These are phyloP conservation scores for Caenorhabditis auriculariae DNA, from an alignment of 2,888 invertebrate genomes.

Conservation along the genomic window DNA sequence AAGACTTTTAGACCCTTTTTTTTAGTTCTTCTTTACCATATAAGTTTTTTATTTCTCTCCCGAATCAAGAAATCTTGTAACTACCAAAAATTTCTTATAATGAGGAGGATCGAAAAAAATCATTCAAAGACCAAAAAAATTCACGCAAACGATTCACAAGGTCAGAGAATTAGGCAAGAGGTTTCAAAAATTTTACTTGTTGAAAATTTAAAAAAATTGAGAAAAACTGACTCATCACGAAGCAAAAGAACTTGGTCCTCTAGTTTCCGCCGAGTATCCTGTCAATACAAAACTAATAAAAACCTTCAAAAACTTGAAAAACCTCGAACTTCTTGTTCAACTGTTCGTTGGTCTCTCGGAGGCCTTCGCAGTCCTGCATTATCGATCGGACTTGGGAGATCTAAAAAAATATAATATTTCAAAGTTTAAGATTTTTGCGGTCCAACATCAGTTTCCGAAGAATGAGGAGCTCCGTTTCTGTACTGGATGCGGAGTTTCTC, in stretches of 20 bases:
- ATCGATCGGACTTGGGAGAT: conserved; percentile 20
- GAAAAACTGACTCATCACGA: conserved; percentile 8
- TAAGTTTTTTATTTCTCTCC: too few species aligned
- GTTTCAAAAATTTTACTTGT: not conserved
- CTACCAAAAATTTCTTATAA: too few species aligned
- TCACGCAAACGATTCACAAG: too few species aligned
- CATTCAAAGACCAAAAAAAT: too few species aligned
- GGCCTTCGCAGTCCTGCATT: conserved; percentile 22
- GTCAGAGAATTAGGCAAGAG: not conserved
- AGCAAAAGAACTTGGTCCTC: conserved; percentile 1
- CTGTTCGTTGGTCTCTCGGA: conserved; percentile 19
- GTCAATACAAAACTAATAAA: not conserved
- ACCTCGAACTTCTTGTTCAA: conserved; percentile 5
- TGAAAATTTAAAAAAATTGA: not conserved
- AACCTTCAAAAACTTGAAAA: too few species aligned
- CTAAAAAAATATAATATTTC: conserved; percentile 1
- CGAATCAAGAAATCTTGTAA: too few species aligned
- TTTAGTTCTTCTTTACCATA: too few species aligned
- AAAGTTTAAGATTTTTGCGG: not conserved
- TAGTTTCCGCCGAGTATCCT: not conserved
- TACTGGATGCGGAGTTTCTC: conserved; percentile 62
- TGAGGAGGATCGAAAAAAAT: too few species aligned
- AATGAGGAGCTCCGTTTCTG: conserved; percentile 1
- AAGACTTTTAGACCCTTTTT: too few species aligned
- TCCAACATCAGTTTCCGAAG: conserved; percentile 1